Base-by-base conservation (phyloP, 1,140 invertebrate genomes). In the Brachionus sp. region DNA sequence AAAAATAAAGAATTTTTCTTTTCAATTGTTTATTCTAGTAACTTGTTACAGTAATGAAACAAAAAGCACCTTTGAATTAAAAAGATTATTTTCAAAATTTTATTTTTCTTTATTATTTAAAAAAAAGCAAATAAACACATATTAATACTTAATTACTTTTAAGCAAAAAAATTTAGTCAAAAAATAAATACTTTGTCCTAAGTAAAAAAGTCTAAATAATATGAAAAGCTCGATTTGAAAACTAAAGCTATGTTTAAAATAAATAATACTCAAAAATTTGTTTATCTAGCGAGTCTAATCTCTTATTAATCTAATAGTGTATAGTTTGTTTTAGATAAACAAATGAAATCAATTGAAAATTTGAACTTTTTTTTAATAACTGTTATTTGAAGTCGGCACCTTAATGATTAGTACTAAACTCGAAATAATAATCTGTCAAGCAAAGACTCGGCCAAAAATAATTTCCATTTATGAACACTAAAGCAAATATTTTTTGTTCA, bases 401-500 rank as follows among this genome's bases (percentile, higher is more conserved):
- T 57, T 57, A 19, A 57, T 57, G n/a, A 57, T 57, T 57, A 57
- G 19, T 57, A 57, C 29, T 57, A 7, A n/a, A 57, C 50, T 57
- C 50, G n/a, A 29, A n/a, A 33, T 66, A 12, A n/a, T 33, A 66
- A 66, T 66, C 25, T 66, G 64, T 66, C 64, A 66, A 19, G 13
- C 16, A 39, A 70, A 70, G 37, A 39, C 33, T 39, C 37, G 13
- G n/a, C 6, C 16, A 19, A 70, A 39, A 70, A 39, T 19, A 70
- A 70, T 70, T 70, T 19, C n/a, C 33, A 70, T 70, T 70, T 70
- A 70, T 70, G 33, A 70, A 10, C 19, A 70, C 37, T 39, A 70
- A 44, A 70, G 16, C 66, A 70, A 70, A 70, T 70, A 70, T 70
- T 70, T 70, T 37, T 70, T 70, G 35, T 39, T 70, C 66, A 70